These are phyloP conservation scores for Aurelia coerulea DNA, from an alignment of 30 jellyfish, hydroid and myxozoan genomes.

Conservation along the genomic window DNA sequence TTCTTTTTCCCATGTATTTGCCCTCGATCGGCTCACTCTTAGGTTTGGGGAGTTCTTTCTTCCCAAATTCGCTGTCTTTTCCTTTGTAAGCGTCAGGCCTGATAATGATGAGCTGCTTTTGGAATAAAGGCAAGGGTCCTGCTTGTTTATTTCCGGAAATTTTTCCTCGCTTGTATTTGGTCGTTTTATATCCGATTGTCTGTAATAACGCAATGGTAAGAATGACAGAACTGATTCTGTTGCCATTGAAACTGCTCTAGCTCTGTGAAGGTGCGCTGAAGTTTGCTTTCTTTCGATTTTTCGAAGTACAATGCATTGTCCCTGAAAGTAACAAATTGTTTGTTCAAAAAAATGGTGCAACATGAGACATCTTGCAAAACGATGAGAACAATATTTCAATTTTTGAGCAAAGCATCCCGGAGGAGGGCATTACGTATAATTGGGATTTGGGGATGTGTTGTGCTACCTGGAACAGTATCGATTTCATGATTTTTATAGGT, in stretches of 20 bases:
- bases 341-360: background rate
- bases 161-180: background rate
- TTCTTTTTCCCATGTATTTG: background rate
- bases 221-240: slow-evolving; percentile 3
- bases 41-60: too few relatives aligned
- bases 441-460: too few relatives aligned
- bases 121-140: background rate
- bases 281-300: background rate
- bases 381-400: background rate
- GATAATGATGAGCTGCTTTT: too few relatives aligned
- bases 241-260: slow-evolving; percentile 20
- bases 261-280: background rate
- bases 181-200: too few relatives aligned
- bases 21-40: too few relatives aligned
- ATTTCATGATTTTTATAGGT: too few relatives aligned
- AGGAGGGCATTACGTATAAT: too few relatives aligned
- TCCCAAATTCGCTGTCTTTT: too few relatives aligned
- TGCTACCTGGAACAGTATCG: background rate
- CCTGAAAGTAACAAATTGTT: background rate
- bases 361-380: background rate
- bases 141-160: slow-evolving; percentile 14
- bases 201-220: slow-evolving; percentile 7
- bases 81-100: too few relatives aligned
- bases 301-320: slow-evolving; percentile 32
- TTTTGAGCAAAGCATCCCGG: too few relatives aligned